phyloP scores from a whole-genome alignment of 2,888 invertebrate species.

The Eristalis pertinax region DNA sequence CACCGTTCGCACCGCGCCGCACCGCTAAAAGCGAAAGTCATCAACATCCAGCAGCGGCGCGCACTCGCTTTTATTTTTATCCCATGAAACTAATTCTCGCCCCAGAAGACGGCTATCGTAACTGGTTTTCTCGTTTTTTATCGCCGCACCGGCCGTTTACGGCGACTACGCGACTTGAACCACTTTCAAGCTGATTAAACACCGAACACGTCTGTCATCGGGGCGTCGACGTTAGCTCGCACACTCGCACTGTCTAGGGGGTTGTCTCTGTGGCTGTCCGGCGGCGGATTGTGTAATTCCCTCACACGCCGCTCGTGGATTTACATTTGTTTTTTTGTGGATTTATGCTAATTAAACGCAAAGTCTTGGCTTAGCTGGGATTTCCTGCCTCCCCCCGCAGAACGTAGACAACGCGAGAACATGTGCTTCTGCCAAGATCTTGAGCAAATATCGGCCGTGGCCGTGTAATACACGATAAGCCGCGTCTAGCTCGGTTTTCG shows the following conservation, averaged over 20 bases:
- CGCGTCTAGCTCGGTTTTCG: not conserved
- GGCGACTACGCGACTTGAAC: conserved; percentile 20
- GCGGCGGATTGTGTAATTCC: not conserved
- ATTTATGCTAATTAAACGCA: conserved; percentile 45
- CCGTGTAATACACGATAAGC: conserved; percentile 44
- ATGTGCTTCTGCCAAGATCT: conserved; percentile 50
- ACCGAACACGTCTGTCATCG: conserved; percentile 28
- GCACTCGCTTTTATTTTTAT: conserved; percentile 2
- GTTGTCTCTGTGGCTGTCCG: not conserved
- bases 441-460: conserved; percentile 57
- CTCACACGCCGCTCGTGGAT: conserved; percentile 22
- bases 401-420: not conserved
- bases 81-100: conserved; percentile 8
- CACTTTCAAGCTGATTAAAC: conserved; percentile 50
- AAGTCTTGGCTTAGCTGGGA: not conserved
- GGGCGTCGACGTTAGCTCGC: not conserved
- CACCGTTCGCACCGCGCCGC: not conserved
- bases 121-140: not conserved
- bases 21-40: conserved; percentile 38
- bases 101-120: not conserved
- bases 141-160: not conserved
- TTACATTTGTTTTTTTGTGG: conserved; percentile 25
- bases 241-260: not conserved
- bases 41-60: not conserved
- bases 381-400: not conserved